phyloP scores from a whole-genome alignment of 2,797 vertebrate genomes.

The Melanotaenia boesemani region DNA sequence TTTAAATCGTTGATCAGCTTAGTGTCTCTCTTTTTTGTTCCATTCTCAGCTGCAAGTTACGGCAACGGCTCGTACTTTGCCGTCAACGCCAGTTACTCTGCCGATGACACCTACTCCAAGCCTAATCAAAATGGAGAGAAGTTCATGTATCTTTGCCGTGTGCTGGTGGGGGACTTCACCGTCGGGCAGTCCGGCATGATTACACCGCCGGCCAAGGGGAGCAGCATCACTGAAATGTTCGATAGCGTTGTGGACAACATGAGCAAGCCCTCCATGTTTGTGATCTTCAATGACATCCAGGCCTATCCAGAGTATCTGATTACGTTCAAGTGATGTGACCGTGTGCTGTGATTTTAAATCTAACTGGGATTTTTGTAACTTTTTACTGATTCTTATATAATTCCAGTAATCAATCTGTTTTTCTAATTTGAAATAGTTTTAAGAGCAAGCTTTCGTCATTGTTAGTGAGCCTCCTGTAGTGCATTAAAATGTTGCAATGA shows the following conservation, averaged over 20 bases:
- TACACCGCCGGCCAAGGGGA: constrained; percentile 79
- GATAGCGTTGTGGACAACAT: constrained; percentile 86
- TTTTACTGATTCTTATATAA: background rate
- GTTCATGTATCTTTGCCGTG: constrained; percentile 88
- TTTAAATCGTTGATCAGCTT: background rate
- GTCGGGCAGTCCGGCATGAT: constrained; percentile 52
- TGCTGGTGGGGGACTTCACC: constrained; percentile 86
- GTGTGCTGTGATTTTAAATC: background rate
- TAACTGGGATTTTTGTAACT: background rate
- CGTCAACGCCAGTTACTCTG: constrained; percentile 84
- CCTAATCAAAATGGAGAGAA: constrained; percentile 77
- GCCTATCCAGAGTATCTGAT: constrained; percentile 94
- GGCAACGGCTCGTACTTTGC: constrained; percentile 94
- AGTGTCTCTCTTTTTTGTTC: background rate
- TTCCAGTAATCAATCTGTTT: background rate
- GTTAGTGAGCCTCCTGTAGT: background rate
- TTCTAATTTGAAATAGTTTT: background rate
- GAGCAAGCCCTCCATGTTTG: constrained; percentile 75
- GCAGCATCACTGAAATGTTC: constrained; percentile 61
- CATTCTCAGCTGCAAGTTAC: constrained; percentile 77
- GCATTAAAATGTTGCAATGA: constrained; percentile 15
- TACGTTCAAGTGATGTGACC: constrained; percentile 79
- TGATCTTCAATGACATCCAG: constrained; percentile 89
- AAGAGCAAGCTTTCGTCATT: background rate
- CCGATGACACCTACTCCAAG: constrained; percentile 74